Evolutionary conservation across 2,113 vertebrate species (phyloP).

Genomic region (Hemiprocne comata): DNA sequence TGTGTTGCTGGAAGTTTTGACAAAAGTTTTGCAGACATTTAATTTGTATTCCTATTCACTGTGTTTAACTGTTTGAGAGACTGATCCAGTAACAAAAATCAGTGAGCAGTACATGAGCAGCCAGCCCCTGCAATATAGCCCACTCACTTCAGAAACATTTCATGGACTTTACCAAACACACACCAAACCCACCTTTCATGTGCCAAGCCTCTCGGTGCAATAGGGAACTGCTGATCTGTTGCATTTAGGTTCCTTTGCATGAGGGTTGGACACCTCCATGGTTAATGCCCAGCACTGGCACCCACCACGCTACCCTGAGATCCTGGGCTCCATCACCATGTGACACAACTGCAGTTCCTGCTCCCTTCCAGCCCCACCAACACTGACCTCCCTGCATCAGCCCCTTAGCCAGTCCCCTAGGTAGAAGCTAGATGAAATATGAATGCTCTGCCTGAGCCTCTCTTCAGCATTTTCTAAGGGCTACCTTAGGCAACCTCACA

Average conservation of each 20-base stretch:
- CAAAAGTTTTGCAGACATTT: background rate
- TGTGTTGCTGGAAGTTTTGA: background rate
- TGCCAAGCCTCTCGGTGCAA: accelerated
- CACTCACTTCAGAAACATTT: accelerated
- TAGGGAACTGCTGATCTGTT: accelerated
- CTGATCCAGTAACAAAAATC: background rate
- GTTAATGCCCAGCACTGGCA: accelerated
- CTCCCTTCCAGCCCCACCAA: background rate
- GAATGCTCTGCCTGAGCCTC: accelerated
- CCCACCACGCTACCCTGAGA: accelerated
- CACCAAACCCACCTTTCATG: accelerated
- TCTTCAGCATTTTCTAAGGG: background rate
- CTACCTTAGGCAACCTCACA: background rate
- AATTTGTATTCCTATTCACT: background rate
- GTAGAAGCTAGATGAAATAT: background rate
- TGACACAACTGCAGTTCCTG: background rate
- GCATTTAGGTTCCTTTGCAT: background rate
- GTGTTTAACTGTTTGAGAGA: background rate
- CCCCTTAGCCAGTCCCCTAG: background rate
- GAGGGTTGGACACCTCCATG: accelerated
- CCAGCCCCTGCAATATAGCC: background rate
- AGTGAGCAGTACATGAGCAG: accelerated
- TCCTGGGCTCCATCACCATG: background rate
- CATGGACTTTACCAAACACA: background rate
- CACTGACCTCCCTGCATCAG: background rate